Percentiles rank a stretch among this genome's conserved stretches.
phyloP scores from a whole-genome alignment of 2,888 invertebrate species.

The Phasia obesa region DNA sequence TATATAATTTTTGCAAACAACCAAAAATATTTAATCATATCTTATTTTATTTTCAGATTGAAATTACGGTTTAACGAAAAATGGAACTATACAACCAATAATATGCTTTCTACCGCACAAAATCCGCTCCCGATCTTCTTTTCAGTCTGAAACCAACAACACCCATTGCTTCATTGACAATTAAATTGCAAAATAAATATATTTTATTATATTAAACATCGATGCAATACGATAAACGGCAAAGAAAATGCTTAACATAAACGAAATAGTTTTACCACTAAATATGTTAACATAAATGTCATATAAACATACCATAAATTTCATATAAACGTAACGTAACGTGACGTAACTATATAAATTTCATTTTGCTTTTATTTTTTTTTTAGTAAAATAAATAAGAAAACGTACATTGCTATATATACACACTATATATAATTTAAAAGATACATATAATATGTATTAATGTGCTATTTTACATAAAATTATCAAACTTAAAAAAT shows the following conservation, averaged over 20 bases:
- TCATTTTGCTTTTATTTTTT: conserved; percentile 30
- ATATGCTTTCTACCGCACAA: conserved; percentile 2
- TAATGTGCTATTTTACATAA: conserved; percentile 60
- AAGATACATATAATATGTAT: conserved; percentile 52
- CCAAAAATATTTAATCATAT: neutral
- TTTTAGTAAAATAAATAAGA: conserved; percentile 49
- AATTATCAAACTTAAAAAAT: conserved; percentile 29
- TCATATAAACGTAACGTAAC: too few species aligned
- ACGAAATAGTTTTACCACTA: conserved; percentile 45
- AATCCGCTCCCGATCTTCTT: conserved; percentile 10
- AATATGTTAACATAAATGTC: conserved; percentile 27
- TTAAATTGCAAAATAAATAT: conserved; percentile 46
- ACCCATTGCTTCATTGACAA: conserved; percentile 50
- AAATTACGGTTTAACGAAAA: neutral
- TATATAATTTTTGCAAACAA: too few species aligned
- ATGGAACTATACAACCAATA: neutral
- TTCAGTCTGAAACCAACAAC: conserved; percentile 24
- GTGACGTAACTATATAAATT: conserved; percentile 12
- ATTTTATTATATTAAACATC: conserved; percentile 23
- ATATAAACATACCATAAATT: too few species aligned
- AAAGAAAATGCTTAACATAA: conserved; percentile 18
- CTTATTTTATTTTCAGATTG: conserved; percentile 28
- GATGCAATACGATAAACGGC: conserved; percentile 27
- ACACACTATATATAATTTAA: conserved; percentile 16
- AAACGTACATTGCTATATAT: neutral